phyloP scores from a whole-genome alignment of 2,113 vertebrate genomes.

The Cynoglossus semilaevis region DNA sequence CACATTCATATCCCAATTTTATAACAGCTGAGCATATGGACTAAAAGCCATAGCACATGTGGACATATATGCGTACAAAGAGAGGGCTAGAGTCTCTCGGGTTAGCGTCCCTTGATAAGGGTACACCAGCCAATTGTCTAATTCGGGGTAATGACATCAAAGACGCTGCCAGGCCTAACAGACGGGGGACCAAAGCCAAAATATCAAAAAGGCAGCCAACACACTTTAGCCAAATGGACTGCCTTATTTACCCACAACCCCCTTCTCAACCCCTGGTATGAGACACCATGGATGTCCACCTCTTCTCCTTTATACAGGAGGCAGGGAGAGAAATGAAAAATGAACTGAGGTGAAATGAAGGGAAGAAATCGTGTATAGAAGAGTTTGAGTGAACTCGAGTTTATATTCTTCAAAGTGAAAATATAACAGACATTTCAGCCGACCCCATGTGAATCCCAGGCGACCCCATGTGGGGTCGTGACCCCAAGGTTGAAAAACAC shows the following conservation, averaged over 20 bases:
- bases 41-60: neutral
- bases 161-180: conserved; percentile 53
- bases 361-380: no score
- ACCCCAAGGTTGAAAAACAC: no score
- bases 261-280: conserved; percentile 23
- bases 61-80: conserved; percentile 4
- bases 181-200: conserved; percentile 46
- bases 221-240: conserved; percentile 55
- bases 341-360: no score
- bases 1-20: no score
- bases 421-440: no score
- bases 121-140: conserved; percentile 60
- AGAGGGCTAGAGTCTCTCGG: conserved; percentile 12
- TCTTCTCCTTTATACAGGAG: no score
- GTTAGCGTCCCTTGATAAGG: conserved; percentile 32
- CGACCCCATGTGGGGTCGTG: no score
- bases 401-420: no score
- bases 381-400: no score
- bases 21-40: neutral
- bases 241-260: conserved; percentile 61
- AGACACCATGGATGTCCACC: no score
- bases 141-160: conserved; percentile 68
- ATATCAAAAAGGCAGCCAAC: conserved; percentile 47
- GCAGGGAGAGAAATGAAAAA: no score
- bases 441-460: no score